Base-by-base conservation (phyloP, 2,888 invertebrate species). In the Malthinus seriepunctatus region DNA sequence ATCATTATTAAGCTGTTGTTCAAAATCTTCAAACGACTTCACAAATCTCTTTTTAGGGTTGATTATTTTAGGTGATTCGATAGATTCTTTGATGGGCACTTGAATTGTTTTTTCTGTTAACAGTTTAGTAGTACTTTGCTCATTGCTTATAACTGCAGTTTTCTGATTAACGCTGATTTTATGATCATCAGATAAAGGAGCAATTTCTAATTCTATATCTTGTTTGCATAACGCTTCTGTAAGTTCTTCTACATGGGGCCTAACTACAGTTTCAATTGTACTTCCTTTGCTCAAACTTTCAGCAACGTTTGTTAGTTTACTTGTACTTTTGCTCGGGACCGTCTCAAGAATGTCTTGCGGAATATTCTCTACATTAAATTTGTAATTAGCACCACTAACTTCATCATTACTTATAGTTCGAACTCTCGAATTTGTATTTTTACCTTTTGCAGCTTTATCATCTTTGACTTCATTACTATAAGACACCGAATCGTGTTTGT, bases 11-110 rank as follows among this genome's bases (percentile, higher is more conserved):
- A 48, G 37, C 23, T 62, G 61, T 32, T 70, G 65, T 63, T 78
- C 75, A 49, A 76, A 76, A 62, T 78, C 78, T 61, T 78, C 76
- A 48, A 79, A 79, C 8, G 76, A 76, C 56, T 78, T 77, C 1
- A 78, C 77, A 56, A 78, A 78, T 31, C 77, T 65, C 54, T 79
- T 79, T 62, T 78, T 78, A 0, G 78, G 77, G 64, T 76, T 77
- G 1, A 72, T 77, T 31, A 76, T 60, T 64, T 75, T 76, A 4
- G 74, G 69, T 2, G 68, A 63, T 53, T 71, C 67, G 9, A n/a
- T 15, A 0, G 39, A 15, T 15, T 42, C 39, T 42, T 42, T 42
- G 6, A 9, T 4, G 4, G 39, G 15, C n/a, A n/a, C n/a, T 15
- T 42, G 10, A 15, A n/a, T 42, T 7, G 5, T 11, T n/a, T n/a